A percentile compares a stretch with the other conserved stretches of the same genome.
Evolutionary conservation across 1,140 invertebrate species (phyloP).

Genomic region (Oncopodura yosiiana): DNA sequence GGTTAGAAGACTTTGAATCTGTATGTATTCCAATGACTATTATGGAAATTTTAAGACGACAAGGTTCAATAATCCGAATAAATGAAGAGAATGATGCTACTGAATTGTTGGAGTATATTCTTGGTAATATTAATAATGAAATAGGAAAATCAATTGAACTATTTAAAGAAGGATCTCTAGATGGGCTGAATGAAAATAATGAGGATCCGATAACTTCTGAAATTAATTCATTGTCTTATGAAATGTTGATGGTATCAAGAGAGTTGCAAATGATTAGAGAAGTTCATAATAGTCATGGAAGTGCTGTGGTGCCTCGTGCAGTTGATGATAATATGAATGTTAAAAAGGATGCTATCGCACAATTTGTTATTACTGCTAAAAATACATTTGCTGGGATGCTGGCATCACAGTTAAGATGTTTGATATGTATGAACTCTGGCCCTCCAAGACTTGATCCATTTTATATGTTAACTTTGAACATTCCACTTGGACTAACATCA

Average conservation of each 20-base stretch:
- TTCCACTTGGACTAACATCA: constrained; percentile 51
- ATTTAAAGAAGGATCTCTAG: neutral
- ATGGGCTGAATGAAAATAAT: neutral
- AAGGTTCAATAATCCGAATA: too few relatives aligned
- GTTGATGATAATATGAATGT: neutral
- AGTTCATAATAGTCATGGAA: neutral
- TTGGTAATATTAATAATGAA: constrained; percentile 1
- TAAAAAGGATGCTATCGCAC: neutral
- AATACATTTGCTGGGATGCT: constrained; percentile 10
- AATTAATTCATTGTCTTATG: too few relatives aligned
- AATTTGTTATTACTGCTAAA: neutral
- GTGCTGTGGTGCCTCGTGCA: neutral
- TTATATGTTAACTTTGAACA: constrained; percentile 68
- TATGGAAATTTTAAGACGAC: too few relatives aligned
- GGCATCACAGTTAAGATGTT: constrained; percentile 12
- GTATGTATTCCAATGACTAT: too few relatives aligned
- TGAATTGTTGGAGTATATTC: constrained; percentile 10
- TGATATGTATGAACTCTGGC: constrained; percentile 7
- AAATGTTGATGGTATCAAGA: too few relatives aligned
- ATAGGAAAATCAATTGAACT: neutral
- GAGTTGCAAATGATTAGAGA: neutral
- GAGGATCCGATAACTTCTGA: neutral
- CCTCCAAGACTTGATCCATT: constrained; percentile 65
- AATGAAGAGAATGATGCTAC: constrained; percentile 1
- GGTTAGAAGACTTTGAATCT: neutral